Evolutionary conservation across 2,888 invertebrate genomes (phyloP).

Genomic region (Byasa hedistus): DNA sequence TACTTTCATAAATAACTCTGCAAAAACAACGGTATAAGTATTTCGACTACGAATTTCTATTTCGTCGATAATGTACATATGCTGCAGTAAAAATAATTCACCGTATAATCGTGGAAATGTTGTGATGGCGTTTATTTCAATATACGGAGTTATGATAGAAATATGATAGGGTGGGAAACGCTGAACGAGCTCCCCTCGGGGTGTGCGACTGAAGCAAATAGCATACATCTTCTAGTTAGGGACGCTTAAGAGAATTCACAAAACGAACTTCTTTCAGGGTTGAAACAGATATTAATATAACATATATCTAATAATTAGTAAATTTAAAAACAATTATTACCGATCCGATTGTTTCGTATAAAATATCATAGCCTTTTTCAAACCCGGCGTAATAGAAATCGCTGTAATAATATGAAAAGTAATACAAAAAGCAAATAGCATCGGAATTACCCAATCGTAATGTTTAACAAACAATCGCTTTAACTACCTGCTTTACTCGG

Average conservation of each 20-base stretch:
- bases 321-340: background rate
- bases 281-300: slow-evolving; percentile 31
- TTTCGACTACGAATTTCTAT: background rate
- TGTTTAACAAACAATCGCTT: slow-evolving; percentile 23
- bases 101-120: slow-evolving; percentile 49
- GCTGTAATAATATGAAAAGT: background rate
- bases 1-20: too few relatives aligned
- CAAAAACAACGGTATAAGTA: background rate
- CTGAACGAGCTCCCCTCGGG: slow-evolving; percentile 54
- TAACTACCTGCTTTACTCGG: slow-evolving; percentile 23
- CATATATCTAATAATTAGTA: background rate
- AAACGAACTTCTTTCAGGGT: slow-evolving; percentile 53
- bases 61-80: background rate
- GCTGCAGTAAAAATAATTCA: slow-evolving; percentile 38
- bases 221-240: slow-evolving; percentile 66
- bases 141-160: slow-evolving; percentile 59
- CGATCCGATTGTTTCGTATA: background rate
- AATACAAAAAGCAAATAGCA: background rate
- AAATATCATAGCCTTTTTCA: background rate
- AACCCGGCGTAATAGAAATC: background rate
- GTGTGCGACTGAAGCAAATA: slow-evolving; percentile 61
- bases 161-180: slow-evolving; percentile 53
- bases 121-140: slow-evolving; percentile 64
- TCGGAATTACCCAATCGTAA: slow-evolving; percentile 20
- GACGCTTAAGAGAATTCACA: slow-evolving; percentile 63